Evolutionary conservation across 2,888 invertebrate species (phyloP).

Genomic region (Galerucella pusilla): DNA sequence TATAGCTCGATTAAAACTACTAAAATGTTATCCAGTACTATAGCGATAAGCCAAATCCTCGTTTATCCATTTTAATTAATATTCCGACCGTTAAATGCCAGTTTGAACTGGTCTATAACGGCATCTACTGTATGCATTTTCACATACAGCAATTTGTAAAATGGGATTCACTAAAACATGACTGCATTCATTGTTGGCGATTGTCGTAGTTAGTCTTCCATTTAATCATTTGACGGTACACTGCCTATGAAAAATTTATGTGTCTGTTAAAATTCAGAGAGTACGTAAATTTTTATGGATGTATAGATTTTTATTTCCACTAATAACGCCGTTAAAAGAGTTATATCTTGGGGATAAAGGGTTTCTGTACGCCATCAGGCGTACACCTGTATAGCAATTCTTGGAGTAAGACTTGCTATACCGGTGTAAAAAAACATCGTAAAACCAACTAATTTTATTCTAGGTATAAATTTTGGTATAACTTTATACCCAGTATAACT

Average conservation of each 20-base stretch:
- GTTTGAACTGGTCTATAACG: not conserved
- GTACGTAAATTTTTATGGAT: not conserved
- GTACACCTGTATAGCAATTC: no score
- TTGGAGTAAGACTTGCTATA: no score
- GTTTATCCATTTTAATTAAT: conserved; percentile 13
- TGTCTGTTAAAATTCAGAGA: not conserved
- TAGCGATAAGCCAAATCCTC: no score
- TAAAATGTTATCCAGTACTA: no score
- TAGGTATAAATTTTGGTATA: no score
- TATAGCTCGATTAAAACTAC: no score
- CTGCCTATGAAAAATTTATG: conserved; percentile 11
- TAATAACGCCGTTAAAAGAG: not conserved
- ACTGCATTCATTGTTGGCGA: conserved; percentile 15
- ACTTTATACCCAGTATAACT: no score
- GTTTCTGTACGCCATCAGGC: no score
- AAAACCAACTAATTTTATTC: no score
- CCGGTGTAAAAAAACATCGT: no score
- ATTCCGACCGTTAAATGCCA: not conserved
- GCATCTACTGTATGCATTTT: conserved; percentile 19
- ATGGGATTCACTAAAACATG: conserved; percentile 22
- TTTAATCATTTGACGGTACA: conserved; percentile 17
- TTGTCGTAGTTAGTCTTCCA: not conserved
- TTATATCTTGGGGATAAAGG: not conserved
- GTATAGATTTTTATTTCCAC: not conserved
- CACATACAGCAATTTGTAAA: conserved; percentile 12